Percentiles rank a stretch among this genome's conserved stretches.
Conservation (phyloP, 2,113 vertebrate species). For the Dicentrarchus labrax region DNA sequence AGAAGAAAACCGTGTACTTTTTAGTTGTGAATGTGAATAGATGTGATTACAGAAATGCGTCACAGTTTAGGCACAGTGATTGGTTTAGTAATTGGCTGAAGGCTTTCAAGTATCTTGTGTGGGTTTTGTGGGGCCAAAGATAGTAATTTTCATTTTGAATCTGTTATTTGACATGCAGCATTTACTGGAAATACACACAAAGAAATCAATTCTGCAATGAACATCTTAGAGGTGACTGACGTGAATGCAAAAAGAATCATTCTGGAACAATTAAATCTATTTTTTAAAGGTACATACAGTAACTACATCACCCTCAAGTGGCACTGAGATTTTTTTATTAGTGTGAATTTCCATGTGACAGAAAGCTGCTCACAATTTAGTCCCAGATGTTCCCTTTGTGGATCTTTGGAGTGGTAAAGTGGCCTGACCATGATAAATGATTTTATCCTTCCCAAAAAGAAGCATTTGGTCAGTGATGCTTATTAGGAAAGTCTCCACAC, state of each 20-base stretch:
- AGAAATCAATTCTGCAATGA: background rate
- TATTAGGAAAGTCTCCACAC: too few relatives aligned
- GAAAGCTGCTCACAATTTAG: background rate
- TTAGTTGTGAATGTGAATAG: constrained; percentile 1
- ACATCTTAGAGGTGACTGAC: background rate
- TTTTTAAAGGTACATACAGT: background rate
- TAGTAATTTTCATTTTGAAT: constrained; percentile 8
- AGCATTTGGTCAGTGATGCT: too few relatives aligned
- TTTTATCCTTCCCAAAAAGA: too few relatives aligned
- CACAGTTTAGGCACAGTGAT: constrained; percentile 8
- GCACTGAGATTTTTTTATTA: background rate
- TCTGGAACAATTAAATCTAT: background rate
- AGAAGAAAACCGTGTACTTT: background rate
- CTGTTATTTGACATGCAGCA: constrained; percentile 17
- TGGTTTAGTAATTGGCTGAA: constrained; percentile 13
- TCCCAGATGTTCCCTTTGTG: background rate
- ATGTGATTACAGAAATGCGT: constrained; percentile 14
- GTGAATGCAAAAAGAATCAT: background rate
- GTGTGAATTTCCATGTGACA: background rate
- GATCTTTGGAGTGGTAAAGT: background rate
- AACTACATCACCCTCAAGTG: background rate
- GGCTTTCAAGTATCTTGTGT: constrained; percentile 24
- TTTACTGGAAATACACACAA: constrained; percentile 4
- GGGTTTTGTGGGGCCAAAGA: background rate
- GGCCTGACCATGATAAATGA: too few relatives aligned